Base-by-base conservation (phyloP, 2,797 vertebrate species). In the Silurus aristotelis region DNA sequence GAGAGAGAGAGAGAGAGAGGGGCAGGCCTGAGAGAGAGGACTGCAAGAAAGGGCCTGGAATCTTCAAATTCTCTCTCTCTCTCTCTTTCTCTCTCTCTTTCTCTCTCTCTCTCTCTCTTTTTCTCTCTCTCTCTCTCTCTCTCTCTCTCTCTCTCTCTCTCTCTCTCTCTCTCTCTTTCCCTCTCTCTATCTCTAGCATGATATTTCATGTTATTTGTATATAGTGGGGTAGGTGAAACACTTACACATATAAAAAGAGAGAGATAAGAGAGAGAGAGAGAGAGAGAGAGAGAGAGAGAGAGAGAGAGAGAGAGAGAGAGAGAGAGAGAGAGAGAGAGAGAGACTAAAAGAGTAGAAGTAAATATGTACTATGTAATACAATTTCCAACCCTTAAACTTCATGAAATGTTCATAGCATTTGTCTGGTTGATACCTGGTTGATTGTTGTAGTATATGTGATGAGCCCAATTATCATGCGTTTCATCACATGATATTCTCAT, bases 41-140 rank as follows among this genome's bases (percentile, higher is more conserved):
- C 89, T 86, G 86, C 85, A 84, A 86, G 86, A 89, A 87, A 88
- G 93, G 87, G 88, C 76, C 75, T 89, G 84, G 93, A 90, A 93
- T 95, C 94, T 95, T 92, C 90, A 93, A 93, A 94, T 93, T 60
- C 55, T 60, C 94, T 93, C 92, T 82, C 92, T 86, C 52, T 55
- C 15, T 27, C 20, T n/a, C 46, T 31, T 20, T 66, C 22, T 72
- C 61, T 84, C 31, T 56, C 89, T 85, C 68, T 38, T 70, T 17
- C 52, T 12, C 80, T 20, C 6, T 56, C 63, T 5, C 22, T 64
- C 63, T 10, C 70, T 72, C 22, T 12, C n/a, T n/a, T 8, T n/a
- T 10, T 48, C n/a, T 78, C 27, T 55, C 61, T 85, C 31, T 61
- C 89, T 84, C 52, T 55, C 15, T 27, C 43, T n/a, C 71, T 27